Conservation (phyloP, 2,888 invertebrate species). For the Dicyrtoma fusca region DNA sequence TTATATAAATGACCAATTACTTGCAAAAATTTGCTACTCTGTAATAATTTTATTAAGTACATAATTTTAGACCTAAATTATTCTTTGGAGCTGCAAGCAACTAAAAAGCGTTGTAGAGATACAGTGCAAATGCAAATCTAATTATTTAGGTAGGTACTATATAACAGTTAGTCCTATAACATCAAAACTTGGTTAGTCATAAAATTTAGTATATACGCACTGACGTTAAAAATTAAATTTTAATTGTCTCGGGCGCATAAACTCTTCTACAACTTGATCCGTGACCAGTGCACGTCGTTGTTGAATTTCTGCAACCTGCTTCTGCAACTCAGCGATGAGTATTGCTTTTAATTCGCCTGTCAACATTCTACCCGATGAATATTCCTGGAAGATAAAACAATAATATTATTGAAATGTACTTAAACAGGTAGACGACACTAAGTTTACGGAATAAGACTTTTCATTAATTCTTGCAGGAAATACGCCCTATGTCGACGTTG, state of each 20-base stretch:
- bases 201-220: not conserved
- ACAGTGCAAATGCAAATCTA: no score
- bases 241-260: slow-evolving; percentile 81
- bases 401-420: no score
- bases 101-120: not conserved
- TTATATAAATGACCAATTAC: no score
- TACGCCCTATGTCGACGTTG: no score
- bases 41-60: no score
- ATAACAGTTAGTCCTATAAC: not conserved
- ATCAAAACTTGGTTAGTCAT: not conserved
- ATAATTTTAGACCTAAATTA: no score
- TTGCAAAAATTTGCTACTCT: no score
- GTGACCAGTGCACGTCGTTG: slow-evolving; percentile 76
- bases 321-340: slow-evolving; percentile 78
- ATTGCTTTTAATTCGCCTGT: slow-evolving; percentile 95
- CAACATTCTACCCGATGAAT: slow-evolving; percentile 82
- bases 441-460: no score
- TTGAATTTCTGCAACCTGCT: slow-evolving; percentile 82
- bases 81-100: not conserved
- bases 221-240: slow-evolving; percentile 61
- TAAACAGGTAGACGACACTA: no score
- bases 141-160: no score
- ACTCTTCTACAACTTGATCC: slow-evolving; percentile 80
- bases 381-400: slow-evolving; percentile 65
- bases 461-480: no score